Evolutionary conservation across 2,888 invertebrate species (phyloP), one percentile per base, ranked within the genome.

Genomic region (Aradus depressus): DNA sequence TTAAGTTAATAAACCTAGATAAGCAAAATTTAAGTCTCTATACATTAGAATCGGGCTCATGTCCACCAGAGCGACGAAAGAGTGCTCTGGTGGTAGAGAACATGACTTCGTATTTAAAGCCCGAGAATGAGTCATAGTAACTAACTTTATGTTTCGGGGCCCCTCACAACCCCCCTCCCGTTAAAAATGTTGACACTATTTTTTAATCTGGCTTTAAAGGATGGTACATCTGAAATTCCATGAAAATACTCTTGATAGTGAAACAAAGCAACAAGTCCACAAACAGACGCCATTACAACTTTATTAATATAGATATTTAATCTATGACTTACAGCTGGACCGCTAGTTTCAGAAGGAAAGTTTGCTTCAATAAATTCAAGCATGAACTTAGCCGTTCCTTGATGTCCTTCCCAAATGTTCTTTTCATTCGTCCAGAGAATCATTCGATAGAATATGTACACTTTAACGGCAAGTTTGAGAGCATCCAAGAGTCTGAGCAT

Each of bases 381-480:
- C n/a, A 32, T 47, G 18, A 47, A 37, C 18, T 47, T 35, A 1
- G 47, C 25, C 2, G 47, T 47, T 18, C 21, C 47, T 3, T 25
- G 37, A 6, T 47, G 47, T 6, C 37, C 37, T 2, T 35, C 26
- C 47, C 47, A 47, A 12, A 47, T 1, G n/a, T 47, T 35, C 10
- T 47, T 18, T 25, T 47, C 34, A 18, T 26, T 35, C 2, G 47
- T 47, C 47, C 47, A 47, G 23, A 25, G 18, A 4, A 22, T 14
- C 6, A 23, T 19, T 2, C 21, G 3, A 12, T 47, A 47, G 12
- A 47, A 25, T 4, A 47, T n/a, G 32, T 38, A 47, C 3, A 47
- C 25, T 25, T 47, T 47, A 12, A 26, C 3, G 0, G 37, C 47
- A 2, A 28, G 37, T 5, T 26, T 47, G n/a, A 47, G n/a, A 35